Base-by-base conservation (phyloP, 2,797 vertebrate genomes). In the Sciaenops ocellatus region DNA sequence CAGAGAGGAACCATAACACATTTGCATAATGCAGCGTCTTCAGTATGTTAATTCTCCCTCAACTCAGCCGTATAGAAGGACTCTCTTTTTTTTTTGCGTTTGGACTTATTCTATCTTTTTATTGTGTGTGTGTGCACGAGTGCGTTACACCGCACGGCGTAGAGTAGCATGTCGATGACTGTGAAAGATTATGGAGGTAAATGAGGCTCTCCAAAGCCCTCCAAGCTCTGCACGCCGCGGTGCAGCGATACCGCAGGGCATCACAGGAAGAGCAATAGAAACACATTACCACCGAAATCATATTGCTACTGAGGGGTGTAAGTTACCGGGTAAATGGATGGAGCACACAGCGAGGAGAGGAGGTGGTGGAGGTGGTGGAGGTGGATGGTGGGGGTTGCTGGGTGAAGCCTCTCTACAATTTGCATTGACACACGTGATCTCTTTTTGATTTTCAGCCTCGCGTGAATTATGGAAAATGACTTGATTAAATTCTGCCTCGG, bases 21-120 rank as follows among this genome's bases (percentile, higher is more conserved):
- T 95, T 91, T 92, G 89, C 93, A 94, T 95, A 94, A 94, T 90
- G 91, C 89, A 87, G 86, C 71, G 85, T 91, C 91, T 87, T 91
- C 90, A 93, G 80, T 93, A 91, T 91, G 92, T 83, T 90, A 92
- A 94, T 93, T 87, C 81, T 56, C 30, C 66, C 68, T 46, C 61
- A 78, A 65, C 80, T 73, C 84, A 55, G 68, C 82, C 80, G 41
- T 67, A 72, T 10, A 76, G 64, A n/a, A 69, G 76, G 74, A 74
- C 80, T 87, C 80, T 87, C 60, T 61, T 65, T 62, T 82, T 34
- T 34, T 38, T 38, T 73, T 68, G 65, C 69, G 64, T 84, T 86
- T 61, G 66, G 82, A 82, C 79, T 80, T 83, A 69, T 79, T 80
- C 76, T 28, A 9, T 69, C 80, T 71, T 44, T 46, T 66, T 44